Percentiles rank a stretch among this genome's conserved stretches.
Conservation (phyloP, 2,888 invertebrate species). For the Limnephilus rhombicus region DNA sequence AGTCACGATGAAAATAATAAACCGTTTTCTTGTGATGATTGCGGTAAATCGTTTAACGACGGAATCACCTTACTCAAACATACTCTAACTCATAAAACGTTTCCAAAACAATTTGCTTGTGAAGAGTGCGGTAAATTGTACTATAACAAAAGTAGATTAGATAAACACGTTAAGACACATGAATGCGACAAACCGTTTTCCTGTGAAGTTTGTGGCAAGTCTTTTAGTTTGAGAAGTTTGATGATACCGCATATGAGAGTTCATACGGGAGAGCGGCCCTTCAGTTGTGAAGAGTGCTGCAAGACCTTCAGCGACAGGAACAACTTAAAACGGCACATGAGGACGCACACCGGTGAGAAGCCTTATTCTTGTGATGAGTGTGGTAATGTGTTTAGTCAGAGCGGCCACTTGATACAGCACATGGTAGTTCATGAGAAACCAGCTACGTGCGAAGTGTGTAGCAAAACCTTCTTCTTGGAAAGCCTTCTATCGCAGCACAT, state of each 20-base stretch:
- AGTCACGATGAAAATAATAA: neutral
- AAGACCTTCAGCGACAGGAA: neutral
- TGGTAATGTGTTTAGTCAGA: neutral
- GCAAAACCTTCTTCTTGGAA: neutral
- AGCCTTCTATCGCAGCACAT: neutral
- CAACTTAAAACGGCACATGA: neutral
- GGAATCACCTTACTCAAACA: neutral
- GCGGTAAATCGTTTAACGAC: neutral
- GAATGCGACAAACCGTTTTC: neutral
- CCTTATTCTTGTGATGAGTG: neutral
- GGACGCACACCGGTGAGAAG: neutral
- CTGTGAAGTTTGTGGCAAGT: slow-evolving; percentile 8
- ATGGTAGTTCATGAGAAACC: neutral
- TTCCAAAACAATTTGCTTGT: neutral
- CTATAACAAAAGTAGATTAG: neutral
- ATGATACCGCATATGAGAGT: neutral
- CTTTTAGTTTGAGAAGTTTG: neutral
- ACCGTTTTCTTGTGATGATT: neutral
- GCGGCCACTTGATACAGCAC: neutral
- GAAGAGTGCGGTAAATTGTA: neutral
- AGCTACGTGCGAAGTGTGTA: neutral
- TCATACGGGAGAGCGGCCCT: slow-evolving; percentile 3
- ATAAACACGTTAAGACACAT: neutral
- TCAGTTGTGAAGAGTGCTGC: neutral
- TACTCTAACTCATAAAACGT: neutral